Conservation (phyloP, 1,140 invertebrate species). For the Pissodes strobi region DNA sequence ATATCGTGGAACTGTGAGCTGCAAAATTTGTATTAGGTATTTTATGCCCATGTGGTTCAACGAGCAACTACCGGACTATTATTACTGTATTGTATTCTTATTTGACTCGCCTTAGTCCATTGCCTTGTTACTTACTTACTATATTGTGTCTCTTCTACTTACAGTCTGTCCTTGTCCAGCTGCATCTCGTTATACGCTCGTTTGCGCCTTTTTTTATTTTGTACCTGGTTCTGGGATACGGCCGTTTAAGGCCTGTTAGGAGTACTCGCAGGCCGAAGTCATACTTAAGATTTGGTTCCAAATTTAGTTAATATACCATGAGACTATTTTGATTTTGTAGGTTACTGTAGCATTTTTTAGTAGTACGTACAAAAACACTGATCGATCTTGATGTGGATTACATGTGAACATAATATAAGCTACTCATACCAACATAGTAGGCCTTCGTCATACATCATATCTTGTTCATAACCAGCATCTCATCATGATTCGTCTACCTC, state of each 20-base stretch:
- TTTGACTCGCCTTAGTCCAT: slow-evolving; percentile 3
- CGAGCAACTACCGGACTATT: too few species aligned
- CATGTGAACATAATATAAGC: too few species aligned
- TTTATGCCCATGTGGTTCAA: too few species aligned
- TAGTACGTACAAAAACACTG: too few species aligned
- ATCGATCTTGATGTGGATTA: too few species aligned
- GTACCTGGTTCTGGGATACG: slow-evolving; percentile 1
- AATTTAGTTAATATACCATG: too few species aligned
- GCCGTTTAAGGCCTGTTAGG: not conserved
- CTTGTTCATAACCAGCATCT: slow-evolving; percentile 26
- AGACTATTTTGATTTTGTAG: too few species aligned
- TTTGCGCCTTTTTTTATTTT: slow-evolving; percentile 20
- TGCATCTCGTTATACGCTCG: slow-evolving; percentile 23
- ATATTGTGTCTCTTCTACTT: slow-evolving; percentile 2
- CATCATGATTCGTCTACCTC: slow-evolving; percentile 12
- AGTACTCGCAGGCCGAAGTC: not conserved
- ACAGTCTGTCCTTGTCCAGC: slow-evolving; percentile 7
- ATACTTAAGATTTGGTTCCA: too few species aligned
- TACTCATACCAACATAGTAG: slow-evolving; percentile 14
- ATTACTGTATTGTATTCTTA: not conserved
- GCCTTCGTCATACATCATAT: slow-evolving; percentile 15
- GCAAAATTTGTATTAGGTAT: too few species aligned
- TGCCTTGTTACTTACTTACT: slow-evolving; percentile 8
- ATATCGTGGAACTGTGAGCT: too few species aligned
- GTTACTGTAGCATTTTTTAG: too few species aligned